Percentiles rank a stretch among this genome's conserved stretches.
Evolutionary conservation across 2,113 vertebrate genomes (phyloP).

Genomic region (Myotis davidii): DNA sequence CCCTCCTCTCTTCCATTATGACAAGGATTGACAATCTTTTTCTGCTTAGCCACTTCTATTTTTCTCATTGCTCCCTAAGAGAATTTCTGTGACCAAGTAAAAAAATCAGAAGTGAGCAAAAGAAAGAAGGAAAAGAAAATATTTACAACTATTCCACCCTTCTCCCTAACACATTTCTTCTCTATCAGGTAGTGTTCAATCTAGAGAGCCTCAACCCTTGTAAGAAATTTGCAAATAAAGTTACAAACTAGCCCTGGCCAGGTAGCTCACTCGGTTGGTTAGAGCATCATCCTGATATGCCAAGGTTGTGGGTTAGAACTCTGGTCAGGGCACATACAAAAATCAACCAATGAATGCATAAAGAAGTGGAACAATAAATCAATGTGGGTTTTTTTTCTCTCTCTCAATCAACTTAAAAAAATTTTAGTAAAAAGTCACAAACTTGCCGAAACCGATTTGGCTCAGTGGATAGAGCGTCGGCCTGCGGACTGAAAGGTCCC

Average conservation of each 20-base stretch:
- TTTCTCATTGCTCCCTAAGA: conserved; percentile 18
- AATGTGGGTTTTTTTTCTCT: not conserved
- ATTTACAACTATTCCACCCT: not conserved
- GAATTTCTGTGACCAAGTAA: not conserved
- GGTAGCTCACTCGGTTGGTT: not conserved
- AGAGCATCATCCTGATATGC: not conserved
- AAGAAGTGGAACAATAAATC: not conserved
- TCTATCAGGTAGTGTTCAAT: not conserved
- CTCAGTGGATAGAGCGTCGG: too few relatives aligned
- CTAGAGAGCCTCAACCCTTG: not conserved
- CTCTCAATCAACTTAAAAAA: not conserved
- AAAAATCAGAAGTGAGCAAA: not conserved
- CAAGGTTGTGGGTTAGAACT: not conserved
- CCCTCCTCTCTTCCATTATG: not conserved
- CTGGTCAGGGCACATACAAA: not conserved
- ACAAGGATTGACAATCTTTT: not conserved
- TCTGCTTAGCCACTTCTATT: not conserved
- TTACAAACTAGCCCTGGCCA: not conserved
- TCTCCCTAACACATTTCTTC: conserved; percentile 2
- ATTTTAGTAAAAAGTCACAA: conserved; percentile 2
- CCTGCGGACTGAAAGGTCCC: too few relatives aligned
- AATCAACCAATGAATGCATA: not conserved
- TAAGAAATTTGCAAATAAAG: not conserved
- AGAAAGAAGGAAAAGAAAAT: not conserved
- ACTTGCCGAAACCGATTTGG: too few relatives aligned